phyloP scores from a whole-genome alignment of 2,797 vertebrate genomes.

The Sphaeramia orbicularis region DNA sequence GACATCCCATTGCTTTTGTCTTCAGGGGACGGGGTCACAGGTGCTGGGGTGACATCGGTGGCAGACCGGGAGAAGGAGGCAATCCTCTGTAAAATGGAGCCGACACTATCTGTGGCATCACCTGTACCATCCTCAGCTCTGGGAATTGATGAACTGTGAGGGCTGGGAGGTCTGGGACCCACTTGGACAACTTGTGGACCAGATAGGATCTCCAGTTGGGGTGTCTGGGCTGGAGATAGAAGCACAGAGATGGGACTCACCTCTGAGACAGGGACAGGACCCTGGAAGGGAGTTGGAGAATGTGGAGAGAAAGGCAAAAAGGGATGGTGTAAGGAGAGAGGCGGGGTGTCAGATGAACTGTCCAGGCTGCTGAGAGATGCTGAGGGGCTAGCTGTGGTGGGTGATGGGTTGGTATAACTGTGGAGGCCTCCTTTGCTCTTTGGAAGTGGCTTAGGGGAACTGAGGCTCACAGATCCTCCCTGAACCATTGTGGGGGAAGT shows the following conservation, averaged over 20 bases:
- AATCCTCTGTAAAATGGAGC: constrained; percentile 82
- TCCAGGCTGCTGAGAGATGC: constrained; percentile 70
- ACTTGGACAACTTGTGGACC: constrained; percentile 77
- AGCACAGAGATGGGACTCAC: constrained; percentile 55
- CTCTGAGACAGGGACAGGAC: constrained; percentile 60
- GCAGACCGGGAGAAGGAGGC: constrained; percentile 78
- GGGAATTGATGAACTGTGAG: constrained; percentile 50
- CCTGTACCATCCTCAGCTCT: constrained; percentile 2
- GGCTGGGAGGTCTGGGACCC: constrained; percentile 30
- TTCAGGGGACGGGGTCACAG: neutral
- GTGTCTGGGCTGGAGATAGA: constrained; percentile 68
- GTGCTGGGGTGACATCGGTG: constrained; percentile 12
- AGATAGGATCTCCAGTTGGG: constrained; percentile 71
- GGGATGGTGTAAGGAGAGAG: constrained; percentile 34
- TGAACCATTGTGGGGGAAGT: constrained; percentile 41
- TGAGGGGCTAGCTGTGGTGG: constrained; percentile 62
- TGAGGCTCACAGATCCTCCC: constrained; percentile 11
- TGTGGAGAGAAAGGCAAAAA: constrained; percentile 11
- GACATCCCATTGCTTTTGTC: constrained; percentile 51
- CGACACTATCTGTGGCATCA: constrained; percentile 72
- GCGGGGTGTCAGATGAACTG: constrained; percentile 63
- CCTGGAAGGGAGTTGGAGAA: constrained; percentile 41
- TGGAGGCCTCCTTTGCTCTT: constrained; percentile 56
- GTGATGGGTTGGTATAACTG: constrained; percentile 53
- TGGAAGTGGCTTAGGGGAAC: constrained; percentile 45